These are phyloP conservation scores for Poicephalus meyeri DNA, from an alignment of 2,113 vertebrate genomes.

Conservation along the genomic window DNA sequence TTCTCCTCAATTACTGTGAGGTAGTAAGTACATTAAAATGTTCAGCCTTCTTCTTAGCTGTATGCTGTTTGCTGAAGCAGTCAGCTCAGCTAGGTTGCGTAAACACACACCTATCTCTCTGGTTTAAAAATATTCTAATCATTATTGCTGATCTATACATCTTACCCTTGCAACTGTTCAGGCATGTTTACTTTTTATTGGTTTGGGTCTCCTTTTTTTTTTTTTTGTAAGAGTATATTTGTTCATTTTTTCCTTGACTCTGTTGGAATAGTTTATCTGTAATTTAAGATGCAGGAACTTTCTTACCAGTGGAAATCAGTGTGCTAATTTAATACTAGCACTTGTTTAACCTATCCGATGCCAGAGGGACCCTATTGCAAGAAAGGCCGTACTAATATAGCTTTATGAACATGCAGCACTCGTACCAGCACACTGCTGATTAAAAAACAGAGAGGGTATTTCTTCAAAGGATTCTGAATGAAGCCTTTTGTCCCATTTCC, in stretches of 20 bases:
- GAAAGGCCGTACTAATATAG: not conserved
- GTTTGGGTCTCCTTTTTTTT: not conserved
- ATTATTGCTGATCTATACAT: not conserved
- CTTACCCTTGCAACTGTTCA: not conserved
- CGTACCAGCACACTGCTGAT: not conserved
- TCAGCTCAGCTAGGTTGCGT: not conserved
- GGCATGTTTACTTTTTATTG: not conserved
- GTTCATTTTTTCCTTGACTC: not conserved
- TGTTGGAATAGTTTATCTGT: not conserved
- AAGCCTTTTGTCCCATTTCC: slow-evolving; percentile 42
- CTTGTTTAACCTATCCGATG: not conserved
- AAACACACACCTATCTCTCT: not conserved
- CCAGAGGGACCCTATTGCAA: not conserved
- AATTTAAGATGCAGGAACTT: not conserved
- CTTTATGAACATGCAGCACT: slow-evolving; percentile 1
- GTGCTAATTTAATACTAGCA: not conserved
- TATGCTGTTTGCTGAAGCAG: not conserved
- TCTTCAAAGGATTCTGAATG: slow-evolving; percentile 49
- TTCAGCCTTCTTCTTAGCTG: not conserved
- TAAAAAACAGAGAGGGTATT: slow-evolving; percentile 29
- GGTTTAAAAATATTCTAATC: not conserved
- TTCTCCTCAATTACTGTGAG: not conserved
- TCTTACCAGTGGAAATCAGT: not conserved
- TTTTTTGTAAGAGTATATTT: not conserved
- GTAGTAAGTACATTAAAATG: not conserved